phyloP scores from a whole-genome alignment of 2,888 invertebrate species.

The Acrocera orbiculus region DNA sequence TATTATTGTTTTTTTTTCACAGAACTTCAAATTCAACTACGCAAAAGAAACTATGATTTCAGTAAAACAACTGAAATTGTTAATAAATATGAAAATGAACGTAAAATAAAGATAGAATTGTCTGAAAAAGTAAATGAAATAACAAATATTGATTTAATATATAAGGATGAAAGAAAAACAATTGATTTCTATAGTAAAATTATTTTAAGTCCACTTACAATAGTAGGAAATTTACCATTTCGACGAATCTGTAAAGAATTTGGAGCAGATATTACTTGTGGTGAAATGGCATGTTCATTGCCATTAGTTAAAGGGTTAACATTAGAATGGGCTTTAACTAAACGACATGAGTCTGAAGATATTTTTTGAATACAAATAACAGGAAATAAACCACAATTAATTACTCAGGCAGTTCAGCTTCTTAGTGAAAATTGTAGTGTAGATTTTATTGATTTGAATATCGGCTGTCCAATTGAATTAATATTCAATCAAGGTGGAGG shows the following conservation, averaged over 20 bases:
- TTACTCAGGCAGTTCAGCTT: conserved; percentile 76
- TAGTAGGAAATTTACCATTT: conserved; percentile 95
- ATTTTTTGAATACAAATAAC: conserved; percentile 65
- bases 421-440: conserved; percentile 65
- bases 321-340: conserved; percentile 84
- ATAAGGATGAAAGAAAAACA: conserved; percentile 35
- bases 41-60: conserved; percentile 68
- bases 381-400: conserved; percentile 73
- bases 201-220: conserved; percentile 86
- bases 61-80: conserved; percentile 46
- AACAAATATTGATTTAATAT: conserved; percentile 13
- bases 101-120: conserved; percentile 12
- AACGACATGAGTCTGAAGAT: conserved; percentile 62
- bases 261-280: conserved; percentile 94
- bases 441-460: conserved; percentile 91
- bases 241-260: conserved; percentile 84
- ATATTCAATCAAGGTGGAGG: conserved; percentile 58
- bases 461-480: conserved; percentile 94
- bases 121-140: conserved; percentile 8
- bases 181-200: conserved; percentile 74
- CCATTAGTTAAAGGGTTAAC: conserved; percentile 28
- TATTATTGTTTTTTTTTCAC: conserved; percentile 9
- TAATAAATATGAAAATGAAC: conserved; percentile 35
- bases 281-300: conserved; percentile 31
- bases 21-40: conserved; percentile 42